Conservation (phyloP, 2,113 vertebrate genomes). For the Paramormyrops kingsleyae region DNA sequence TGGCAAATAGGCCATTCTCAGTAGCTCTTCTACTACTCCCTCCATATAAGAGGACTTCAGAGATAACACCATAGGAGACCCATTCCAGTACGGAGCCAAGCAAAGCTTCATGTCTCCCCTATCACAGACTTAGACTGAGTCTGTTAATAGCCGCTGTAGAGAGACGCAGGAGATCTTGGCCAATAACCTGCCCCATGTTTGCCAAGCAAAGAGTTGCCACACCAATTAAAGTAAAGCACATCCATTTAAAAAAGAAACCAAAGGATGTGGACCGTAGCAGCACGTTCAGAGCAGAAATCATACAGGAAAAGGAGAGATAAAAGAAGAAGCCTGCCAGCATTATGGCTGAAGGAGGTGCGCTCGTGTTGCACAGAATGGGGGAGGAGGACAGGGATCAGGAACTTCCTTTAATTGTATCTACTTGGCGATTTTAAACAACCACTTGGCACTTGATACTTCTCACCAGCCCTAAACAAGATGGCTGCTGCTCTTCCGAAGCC, state of each 20-base stretch:
- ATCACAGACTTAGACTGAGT: background rate
- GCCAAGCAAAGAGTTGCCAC: conserved; percentile 40
- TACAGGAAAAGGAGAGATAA: background rate
- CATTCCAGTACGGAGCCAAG: background rate
- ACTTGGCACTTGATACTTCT: background rate
- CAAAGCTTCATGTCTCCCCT: background rate
- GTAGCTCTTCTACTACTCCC: background rate
- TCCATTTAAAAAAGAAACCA: background rate
- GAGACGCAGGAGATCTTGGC: conserved; percentile 20
- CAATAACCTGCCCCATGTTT: conserved; percentile 40
- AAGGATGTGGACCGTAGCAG: background rate
- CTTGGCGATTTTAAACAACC: background rate
- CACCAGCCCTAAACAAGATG: background rate
- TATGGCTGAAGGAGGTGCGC: background rate
- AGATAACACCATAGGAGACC: background rate
- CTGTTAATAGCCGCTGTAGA: background rate
- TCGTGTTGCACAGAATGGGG: background rate
- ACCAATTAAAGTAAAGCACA: background rate
- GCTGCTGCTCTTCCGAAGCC: background rate
- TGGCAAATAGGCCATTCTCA: background rate
- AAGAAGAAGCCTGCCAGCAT: background rate
- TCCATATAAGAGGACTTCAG: background rate
- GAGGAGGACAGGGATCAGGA: background rate
- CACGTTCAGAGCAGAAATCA: background rate
- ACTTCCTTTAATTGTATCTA: background rate